Evolutionary conservation across 2,113 vertebrate species (phyloP).

Genomic region (Psilopsiagon aurifrons): DNA sequence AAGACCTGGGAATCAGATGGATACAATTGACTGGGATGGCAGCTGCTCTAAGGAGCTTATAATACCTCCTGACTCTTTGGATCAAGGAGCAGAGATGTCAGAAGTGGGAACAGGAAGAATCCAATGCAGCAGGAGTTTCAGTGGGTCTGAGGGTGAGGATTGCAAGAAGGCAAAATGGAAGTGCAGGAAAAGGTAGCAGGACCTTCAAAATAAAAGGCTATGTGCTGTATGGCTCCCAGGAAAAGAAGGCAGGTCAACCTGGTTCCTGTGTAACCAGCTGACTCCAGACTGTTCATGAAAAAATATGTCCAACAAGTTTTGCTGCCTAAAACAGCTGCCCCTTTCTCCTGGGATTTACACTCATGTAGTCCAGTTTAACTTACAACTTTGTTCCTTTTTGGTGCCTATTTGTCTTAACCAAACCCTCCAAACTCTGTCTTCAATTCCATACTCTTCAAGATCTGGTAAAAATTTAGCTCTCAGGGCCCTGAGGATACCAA

Average conservation of each 20-base stretch:
- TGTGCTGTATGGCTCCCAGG: not conserved
- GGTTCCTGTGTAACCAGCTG: not conserved
- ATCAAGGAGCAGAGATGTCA: not conserved
- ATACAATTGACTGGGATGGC: rapidly evolving
- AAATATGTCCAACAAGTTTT: not conserved
- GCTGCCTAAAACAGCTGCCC: not conserved
- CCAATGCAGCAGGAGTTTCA: not conserved
- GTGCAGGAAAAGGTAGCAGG: not conserved
- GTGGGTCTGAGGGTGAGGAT: not conserved
- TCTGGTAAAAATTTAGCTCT: not conserved
- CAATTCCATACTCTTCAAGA: not conserved
- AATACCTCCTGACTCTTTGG: not conserved
- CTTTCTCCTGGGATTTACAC: not conserved
- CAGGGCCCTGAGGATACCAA: not conserved
- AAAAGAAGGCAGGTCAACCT: not conserved
- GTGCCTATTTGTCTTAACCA: not conserved
- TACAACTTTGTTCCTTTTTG: not conserved
- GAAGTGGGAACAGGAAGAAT: not conserved
- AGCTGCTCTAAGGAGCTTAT: not conserved
- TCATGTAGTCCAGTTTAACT: not conserved
- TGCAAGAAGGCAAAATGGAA: not conserved
- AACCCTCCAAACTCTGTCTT: not conserved
- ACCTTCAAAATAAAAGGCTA: not conserved
- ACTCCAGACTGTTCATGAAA: not conserved
- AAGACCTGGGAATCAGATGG: not conserved